phyloP scores from a whole-genome alignment of 2,113 vertebrate genomes.

The Oceanodroma tethys region DNA sequence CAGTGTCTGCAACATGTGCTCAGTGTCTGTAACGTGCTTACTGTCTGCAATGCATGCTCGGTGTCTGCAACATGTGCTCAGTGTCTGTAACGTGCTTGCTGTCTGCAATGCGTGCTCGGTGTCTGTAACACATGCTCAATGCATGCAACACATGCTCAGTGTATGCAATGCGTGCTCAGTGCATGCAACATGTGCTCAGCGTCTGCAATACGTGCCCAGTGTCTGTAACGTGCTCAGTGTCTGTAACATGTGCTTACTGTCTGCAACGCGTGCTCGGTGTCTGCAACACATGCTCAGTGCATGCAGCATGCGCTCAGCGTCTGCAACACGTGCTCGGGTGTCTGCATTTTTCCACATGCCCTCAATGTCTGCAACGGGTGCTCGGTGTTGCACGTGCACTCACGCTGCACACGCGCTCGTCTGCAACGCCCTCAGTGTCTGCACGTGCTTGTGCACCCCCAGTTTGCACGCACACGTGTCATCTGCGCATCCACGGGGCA shows the following conservation, averaged over 20 bases:
- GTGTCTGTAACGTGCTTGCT: no score
- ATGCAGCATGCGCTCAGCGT: not conserved
- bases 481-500: not conserved
- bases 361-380: no score
- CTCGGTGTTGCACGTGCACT: fast-evolving
- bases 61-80: no score
- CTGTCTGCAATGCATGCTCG: not conserved
- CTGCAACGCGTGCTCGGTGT: not conserved
- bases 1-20: not conserved
- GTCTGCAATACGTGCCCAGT: not conserved
- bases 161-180: not conserved
- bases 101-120: no score
- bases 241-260: no score
- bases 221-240: not conserved
- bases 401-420: not conserved
- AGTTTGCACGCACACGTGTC: fast-evolving
- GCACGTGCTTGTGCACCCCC: not conserved
- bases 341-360: no score
- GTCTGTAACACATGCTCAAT: no score
- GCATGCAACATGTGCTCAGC: fast-evolving
- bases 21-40: no score
- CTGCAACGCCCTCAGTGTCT: fast-evolving
- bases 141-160: no score
- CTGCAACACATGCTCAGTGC: not conserved
- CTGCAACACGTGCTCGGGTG: no score